phyloP scores from a whole-genome alignment of 2,797 vertebrate genomes.

The Anniella stebbinsi region DNA sequence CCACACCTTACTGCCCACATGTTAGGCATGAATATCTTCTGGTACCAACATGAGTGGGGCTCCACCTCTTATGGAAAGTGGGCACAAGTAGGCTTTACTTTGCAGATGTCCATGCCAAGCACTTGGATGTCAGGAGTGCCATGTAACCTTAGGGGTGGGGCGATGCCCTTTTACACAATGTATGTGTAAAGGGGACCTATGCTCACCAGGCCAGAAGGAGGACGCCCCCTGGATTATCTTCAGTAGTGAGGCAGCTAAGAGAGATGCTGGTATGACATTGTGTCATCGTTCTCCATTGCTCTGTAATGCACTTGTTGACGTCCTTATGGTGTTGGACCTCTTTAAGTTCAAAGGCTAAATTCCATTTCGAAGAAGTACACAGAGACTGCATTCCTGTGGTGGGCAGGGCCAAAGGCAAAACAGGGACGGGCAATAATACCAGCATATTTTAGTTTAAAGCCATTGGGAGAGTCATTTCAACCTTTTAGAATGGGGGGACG shows the following conservation, averaged over 20 bases:
- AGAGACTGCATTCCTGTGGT: too few relatives aligned
- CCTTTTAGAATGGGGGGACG: too few relatives aligned
- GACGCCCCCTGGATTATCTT: not conserved
- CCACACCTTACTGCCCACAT: not conserved
- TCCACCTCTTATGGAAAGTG: not conserved
- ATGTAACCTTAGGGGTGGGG: not conserved
- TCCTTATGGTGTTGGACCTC: not conserved
- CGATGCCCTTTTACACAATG: not conserved
- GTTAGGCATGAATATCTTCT: not conserved
- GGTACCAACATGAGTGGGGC: not conserved
- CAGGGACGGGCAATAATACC: too few relatives aligned
- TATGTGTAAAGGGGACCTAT: not conserved
- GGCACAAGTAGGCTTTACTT: not conserved
- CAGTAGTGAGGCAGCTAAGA: not conserved
- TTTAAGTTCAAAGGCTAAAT: too few relatives aligned
- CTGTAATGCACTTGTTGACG: not conserved
- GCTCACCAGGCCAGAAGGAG: not conserved
- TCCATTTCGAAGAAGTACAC: too few relatives aligned
- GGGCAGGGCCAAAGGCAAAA: too few relatives aligned
- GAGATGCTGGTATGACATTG: not conserved
- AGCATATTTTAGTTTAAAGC: too few relatives aligned
- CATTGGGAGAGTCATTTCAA: too few relatives aligned
- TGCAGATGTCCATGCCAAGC: not conserved
- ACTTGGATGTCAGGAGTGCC: too few relatives aligned
- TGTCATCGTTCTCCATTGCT: not conserved